phyloP scores from a whole-genome alignment of 2,888 invertebrate species.

The Acanthopleura granulata region DNA sequence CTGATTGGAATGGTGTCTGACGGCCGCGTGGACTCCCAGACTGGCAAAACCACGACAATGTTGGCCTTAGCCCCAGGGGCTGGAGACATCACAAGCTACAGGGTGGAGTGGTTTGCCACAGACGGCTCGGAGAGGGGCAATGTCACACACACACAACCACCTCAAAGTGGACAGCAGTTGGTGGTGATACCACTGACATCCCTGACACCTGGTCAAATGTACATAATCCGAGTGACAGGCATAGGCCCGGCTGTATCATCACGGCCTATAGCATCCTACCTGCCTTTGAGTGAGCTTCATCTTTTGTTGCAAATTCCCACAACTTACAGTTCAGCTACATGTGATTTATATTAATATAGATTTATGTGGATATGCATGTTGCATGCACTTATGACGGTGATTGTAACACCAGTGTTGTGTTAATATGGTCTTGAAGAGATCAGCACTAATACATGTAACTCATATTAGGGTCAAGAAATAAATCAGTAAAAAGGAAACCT shows the following conservation, averaged over 20 bases:
- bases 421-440: too few relatives aligned
- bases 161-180: not conserved
- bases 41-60: not conserved
- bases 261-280: not conserved
- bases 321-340: too few relatives aligned
- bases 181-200: not conserved
- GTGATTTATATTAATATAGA: too few relatives aligned
- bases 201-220: not conserved
- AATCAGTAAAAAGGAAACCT: too few relatives aligned
- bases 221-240: not conserved
- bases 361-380: too few relatives aligned
- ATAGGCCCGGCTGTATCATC: not conserved
- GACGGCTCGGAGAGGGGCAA: not conserved
- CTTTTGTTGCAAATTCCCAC: too few relatives aligned
- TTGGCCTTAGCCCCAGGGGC: not conserved
- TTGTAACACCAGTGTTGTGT: too few relatives aligned
- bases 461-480: too few relatives aligned
- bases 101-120: slow-evolving; percentile 7
- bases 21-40: not conserved
- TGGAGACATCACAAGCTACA: not conserved
- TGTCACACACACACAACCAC: not conserved
- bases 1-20: not conserved
- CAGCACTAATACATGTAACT: too few relatives aligned
- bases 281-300: not conserved
- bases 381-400: too few relatives aligned